A percentile compares a stretch with the other conserved stretches of the same genome.
Evolutionary conservation across 2,888 invertebrate species (phyloP).

Genomic region (Lasioglossum vierecki): DNA sequence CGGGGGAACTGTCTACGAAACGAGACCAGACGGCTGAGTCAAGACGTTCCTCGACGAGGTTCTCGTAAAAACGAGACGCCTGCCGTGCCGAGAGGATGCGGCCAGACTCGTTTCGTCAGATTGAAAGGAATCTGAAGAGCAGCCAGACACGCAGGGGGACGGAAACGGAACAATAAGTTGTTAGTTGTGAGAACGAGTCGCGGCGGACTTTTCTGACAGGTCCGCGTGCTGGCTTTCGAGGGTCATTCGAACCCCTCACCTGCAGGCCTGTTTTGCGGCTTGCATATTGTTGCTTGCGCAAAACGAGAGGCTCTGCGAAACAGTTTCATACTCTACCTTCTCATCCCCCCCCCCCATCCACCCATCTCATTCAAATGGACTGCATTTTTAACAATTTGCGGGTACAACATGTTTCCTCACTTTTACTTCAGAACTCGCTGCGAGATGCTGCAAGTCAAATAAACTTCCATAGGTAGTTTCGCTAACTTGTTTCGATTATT

Average conservation of each 20-base stretch:
- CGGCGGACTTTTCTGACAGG: not conserved
- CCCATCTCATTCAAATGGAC: not conserved
- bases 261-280: not conserved
- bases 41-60: not conserved
- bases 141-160: slow-evolving; percentile 10
- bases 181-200: slow-evolving; percentile 18
- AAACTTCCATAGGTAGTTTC: no score
- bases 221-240: not conserved
- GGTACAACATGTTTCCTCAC: no score
- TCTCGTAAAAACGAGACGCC: slow-evolving; percentile 28
- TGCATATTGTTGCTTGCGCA: not conserved
- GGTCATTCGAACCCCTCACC: slow-evolving; percentile 7
- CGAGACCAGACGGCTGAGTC: slow-evolving; percentile 17
- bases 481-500: no score
- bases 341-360: no score
- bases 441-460: no score
- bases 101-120: slow-evolving; percentile 18
- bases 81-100: slow-evolving; percentile 8
- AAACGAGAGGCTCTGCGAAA: not conserved
- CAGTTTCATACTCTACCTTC: not conserved
- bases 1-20: not conserved
- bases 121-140: slow-evolving; percentile 37
- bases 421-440: no score
- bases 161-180: slow-evolving; percentile 34
- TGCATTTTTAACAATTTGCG: not conserved